Evolutionary conservation across 2,113 vertebrate species (phyloP).

Genomic region (sheep (Ovis aries)): ARS-UI_Ramb_v3.0 NC_056056.1:2082501-2083000

Average conservation of each 20-base stretch:
- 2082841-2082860: conserved; percentile 54
- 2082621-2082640: conserved; percentile 47
- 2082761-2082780: conserved; percentile 63
- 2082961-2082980: conserved; percentile 30
- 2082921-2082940: conserved; percentile 12
- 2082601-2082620: conserved; percentile 63
- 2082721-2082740: conserved; percentile 59
- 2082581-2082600: conserved; percentile 65
- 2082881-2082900: conserved; percentile 59
- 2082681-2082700: conserved; percentile 60
- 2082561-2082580: conserved; percentile 61
- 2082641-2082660: conserved; percentile 55
- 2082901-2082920: conserved; percentile 47
- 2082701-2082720: neutral
- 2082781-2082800: conserved; percentile 67
- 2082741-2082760: conserved; percentile 54
- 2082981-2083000: neutral
- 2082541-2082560: conserved; percentile 52
- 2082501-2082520: conserved; percentile 39
- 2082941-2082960: conserved; percentile 55
- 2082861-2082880: neutral
- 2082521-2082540: conserved; percentile 51
- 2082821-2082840: conserved; percentile 69
- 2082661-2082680: conserved; percentile 50
- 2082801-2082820: conserved; percentile 69